phyloP scores from a whole-genome alignment of 2,113 vertebrate genomes.

The Pterophyllum scalare region DNA sequence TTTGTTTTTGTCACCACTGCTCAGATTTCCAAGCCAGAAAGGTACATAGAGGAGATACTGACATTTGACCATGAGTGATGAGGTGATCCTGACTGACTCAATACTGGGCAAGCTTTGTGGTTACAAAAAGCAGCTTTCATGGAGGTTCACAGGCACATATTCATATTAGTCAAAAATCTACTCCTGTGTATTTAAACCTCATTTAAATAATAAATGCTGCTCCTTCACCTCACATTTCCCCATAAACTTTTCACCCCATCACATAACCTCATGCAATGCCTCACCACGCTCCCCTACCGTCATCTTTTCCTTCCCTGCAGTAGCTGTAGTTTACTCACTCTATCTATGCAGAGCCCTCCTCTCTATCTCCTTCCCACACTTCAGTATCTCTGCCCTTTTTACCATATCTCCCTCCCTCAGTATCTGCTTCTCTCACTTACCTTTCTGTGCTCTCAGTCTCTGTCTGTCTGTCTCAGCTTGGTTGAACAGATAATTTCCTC shows the following conservation, averaged over 20 bases:
- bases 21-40: background rate
- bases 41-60: background rate
- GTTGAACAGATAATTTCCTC: constrained; percentile 70
- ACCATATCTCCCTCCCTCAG: constrained; percentile 61
- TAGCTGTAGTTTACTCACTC: constrained; percentile 49
- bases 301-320: background rate
- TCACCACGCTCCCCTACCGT: background rate
- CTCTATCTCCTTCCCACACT: constrained; percentile 56
- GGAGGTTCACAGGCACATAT: background rate
- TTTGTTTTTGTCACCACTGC: background rate
- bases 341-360: constrained; percentile 44
- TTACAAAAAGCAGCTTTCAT: background rate
- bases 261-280: background rate
- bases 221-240: background rate
- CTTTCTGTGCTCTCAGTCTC: constrained; percentile 43
- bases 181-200: background rate
- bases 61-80: background rate
- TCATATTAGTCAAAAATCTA: background rate
- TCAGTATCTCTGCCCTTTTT: constrained; percentile 62
- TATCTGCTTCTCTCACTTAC: constrained; percentile 48
- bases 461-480: constrained; percentile 60
- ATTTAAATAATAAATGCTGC: constrained; percentile 2
- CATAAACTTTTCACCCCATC: background rate
- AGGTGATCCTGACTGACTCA: background rate
- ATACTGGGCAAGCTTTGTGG: background rate